Base-by-base conservation (phyloP, 2,113 vertebrate species). In the Sinocyclocheilus anshuiensis region DNA sequence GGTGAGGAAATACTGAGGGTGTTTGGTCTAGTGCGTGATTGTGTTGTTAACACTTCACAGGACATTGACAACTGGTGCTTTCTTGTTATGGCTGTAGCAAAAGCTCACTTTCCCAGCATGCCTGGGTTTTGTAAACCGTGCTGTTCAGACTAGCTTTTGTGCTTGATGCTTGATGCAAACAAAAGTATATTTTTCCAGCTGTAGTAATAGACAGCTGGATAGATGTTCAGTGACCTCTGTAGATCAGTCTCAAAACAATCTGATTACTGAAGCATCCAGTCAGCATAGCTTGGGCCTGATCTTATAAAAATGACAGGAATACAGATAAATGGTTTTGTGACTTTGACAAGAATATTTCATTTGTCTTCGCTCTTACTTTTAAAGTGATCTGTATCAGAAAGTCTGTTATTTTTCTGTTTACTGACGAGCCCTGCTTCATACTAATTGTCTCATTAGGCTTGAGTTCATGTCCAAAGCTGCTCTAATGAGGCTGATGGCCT, bases 401-500 rank as follows among this genome's bases (percentile, higher is more conserved):
- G 39, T 7, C 12, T 24, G 42, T 18, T 50, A 26, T 26, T 50
- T 26, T 81, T 48, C 16, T 15, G 59, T 50, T 67, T 59, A 29
- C 33, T 13, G 81, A 69, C 42, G 33, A 29, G 7, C 33, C 8
- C 1, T n/a, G 12, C 69, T 59, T 74, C 69, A 74, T 29, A 36
- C 82, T 75, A 57, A 74, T 84, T 11, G 53, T 29, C 65, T 83
- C 15, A 0, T 33, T 39, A 57, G 12, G 33, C 36, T 61, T 11
- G 45, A 26, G 74, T 75, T 16, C 12, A 20, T 57, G 42, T 75
- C 22, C 29, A 59, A 59, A 26, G 53, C 77, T 24, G 65, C 16
- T 29, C 65, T 83, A 84, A 74, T 84, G 50, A 84, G 69, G 26
- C 55, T 84, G 20, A 84, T 29, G 81, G 24, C 71, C 45, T 50